Evolutionary conservation across 2,888 invertebrate species (phyloP).

Genomic region (Pristionchus arcanus): DNA sequence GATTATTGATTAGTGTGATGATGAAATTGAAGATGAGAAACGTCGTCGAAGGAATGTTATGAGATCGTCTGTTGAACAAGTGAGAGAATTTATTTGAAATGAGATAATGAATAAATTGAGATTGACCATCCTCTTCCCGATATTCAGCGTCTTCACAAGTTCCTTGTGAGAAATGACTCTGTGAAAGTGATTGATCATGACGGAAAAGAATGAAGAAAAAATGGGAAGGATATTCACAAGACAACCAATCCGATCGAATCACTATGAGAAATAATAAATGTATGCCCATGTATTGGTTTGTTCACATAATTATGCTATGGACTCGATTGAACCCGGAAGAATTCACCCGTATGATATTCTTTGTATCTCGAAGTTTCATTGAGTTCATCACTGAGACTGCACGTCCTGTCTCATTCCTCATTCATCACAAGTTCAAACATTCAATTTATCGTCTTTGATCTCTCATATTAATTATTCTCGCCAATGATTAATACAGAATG

Average conservation of each 20-base stretch:
- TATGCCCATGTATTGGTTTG: not conserved
- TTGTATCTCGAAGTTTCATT: not conserved
- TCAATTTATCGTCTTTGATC: not conserved
- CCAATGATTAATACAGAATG: too few species aligned
- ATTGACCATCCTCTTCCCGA: not conserved
- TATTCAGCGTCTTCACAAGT: not conserved
- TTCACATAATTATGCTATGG: not conserved
- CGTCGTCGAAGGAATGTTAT: not conserved
- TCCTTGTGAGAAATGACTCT: not conserved
- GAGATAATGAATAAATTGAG: not conserved
- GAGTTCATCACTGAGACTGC: not conserved
- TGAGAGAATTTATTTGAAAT: not conserved
- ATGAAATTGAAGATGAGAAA: slow-evolving; percentile 8
- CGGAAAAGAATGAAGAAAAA: not conserved
- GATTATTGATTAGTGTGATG: slow-evolving; percentile 17
- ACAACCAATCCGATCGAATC: slow-evolving; percentile 27
- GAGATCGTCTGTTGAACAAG: slow-evolving; percentile 2
- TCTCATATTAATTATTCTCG: too few species aligned
- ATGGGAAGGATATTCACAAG: slow-evolving; percentile 8
- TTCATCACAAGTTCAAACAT: not conserved
- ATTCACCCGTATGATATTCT: not conserved
- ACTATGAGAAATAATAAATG: not conserved
- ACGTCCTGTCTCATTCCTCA: slow-evolving; percentile 1
- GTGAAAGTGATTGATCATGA: not conserved
- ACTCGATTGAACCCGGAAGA: not conserved